These are phyloP conservation scores for Hydrochoerus hydrochaeris DNA, from an alignment of 2,113 vertebrate species.

Conservation along the genomic window DNA sequence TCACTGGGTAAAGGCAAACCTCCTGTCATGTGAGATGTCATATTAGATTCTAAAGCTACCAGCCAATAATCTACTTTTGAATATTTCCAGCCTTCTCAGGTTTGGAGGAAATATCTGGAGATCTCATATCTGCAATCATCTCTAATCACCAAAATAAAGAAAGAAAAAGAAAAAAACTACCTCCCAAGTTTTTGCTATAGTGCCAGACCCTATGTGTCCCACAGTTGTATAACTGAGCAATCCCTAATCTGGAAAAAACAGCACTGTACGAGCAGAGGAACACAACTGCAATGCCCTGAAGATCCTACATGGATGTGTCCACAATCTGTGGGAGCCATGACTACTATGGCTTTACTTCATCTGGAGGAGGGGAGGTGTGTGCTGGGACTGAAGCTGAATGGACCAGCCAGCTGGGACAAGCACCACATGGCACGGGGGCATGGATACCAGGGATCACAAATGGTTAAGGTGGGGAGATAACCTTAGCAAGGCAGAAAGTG, in stretches of 20 bases:
- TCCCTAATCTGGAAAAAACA: background rate
- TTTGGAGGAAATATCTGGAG: background rate
- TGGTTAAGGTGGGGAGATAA: background rate
- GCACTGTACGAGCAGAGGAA: background rate
- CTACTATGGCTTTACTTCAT: background rate
- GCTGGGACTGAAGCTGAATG: background rate
- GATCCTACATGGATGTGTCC: background rate
- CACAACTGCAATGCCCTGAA: background rate
- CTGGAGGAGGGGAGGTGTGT: background rate
- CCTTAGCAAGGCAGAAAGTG: background rate
- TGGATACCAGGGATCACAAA: background rate
- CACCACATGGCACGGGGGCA: background rate
- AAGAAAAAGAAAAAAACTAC: background rate
- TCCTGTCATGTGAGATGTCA: background rate
- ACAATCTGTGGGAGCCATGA: background rate
- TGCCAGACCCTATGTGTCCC: background rate
- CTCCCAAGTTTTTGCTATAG: background rate
- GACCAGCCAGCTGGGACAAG: background rate
- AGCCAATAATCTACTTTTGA: conserved; percentile 35
- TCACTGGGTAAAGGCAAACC: conserved; percentile 23
- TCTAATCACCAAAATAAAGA: background rate
- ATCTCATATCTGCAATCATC: background rate
- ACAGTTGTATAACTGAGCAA: background rate
- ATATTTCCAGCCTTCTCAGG: conserved; percentile 39
- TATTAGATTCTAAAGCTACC: background rate